A percentile compares a stretch with the other conserved stretches of the same genome.
These are phyloP conservation scores for Danio rerio DNA, from an alignment of 2,113 vertebrate genomes.

Conservation along the genomic window DNA sequence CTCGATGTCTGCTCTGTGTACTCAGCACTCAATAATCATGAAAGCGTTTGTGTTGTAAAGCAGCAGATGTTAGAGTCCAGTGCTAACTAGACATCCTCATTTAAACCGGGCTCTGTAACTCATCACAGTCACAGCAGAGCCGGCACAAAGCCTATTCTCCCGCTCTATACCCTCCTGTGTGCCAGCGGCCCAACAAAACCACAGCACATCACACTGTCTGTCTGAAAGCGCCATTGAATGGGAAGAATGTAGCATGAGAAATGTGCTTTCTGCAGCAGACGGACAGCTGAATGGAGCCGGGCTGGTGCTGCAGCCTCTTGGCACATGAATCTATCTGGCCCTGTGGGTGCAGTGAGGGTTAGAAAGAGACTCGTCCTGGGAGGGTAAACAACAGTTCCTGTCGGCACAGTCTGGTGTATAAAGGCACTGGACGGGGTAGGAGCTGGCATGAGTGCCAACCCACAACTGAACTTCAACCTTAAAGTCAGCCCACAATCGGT, in stretches of 20 bases:
- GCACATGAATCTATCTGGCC: conserved; percentile 62
- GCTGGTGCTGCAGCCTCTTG: conserved; percentile 63
- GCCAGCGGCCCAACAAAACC: conserved; percentile 46
- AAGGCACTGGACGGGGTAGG: conserved; percentile 13
- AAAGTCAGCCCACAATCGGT: background rate
- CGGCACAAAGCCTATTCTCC: conserved; percentile 60
- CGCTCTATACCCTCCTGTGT: conserved; percentile 27
- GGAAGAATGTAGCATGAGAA: conserved; percentile 67
- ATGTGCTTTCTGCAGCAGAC: conserved; percentile 60
- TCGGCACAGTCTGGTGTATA: conserved; percentile 12
- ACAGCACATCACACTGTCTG: conserved; percentile 45
- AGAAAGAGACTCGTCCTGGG: conserved; percentile 40
- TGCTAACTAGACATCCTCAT: conserved; percentile 22
- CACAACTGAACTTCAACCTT: conserved; percentile 6
- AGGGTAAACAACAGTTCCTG: conserved; percentile 44
- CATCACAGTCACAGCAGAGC: conserved; percentile 12
- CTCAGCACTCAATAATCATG: background rate
- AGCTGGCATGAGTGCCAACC: conserved; percentile 13
- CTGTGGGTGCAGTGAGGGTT: conserved; percentile 25
- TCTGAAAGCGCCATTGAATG: conserved; percentile 56
- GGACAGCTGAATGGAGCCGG: conserved; percentile 59
- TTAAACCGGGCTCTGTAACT: conserved; percentile 36
- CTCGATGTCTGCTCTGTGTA: no score
- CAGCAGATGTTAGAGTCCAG: conserved; percentile 7
- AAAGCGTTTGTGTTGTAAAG: background rate